Percentiles rank a stretch among this genome's conserved stretches.
phyloP scores from a whole-genome alignment of 2,113 vertebrate species.

The Coregonus clupeaformis region DNA sequence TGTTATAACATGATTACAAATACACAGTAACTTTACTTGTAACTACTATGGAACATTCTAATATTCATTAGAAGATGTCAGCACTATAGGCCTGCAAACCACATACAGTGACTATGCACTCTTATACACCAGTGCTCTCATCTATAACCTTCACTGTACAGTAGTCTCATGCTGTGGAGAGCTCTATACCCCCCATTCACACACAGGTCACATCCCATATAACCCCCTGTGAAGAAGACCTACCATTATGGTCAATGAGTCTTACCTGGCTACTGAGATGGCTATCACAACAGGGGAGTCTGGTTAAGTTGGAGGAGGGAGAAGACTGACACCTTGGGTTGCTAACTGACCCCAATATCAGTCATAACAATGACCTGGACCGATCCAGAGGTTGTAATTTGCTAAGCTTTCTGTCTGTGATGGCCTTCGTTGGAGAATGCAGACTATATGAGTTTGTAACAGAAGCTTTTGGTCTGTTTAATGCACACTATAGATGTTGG shows the following conservation, averaged over 20 bases:
- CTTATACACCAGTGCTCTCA: neutral
- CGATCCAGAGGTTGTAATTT: neutral
- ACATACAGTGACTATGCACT: too few relatives aligned
- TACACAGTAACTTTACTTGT: neutral
- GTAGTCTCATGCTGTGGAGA: slow-evolving; percentile 11
- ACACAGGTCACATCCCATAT: slow-evolving; percentile 22
- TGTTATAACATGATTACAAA: too few relatives aligned
- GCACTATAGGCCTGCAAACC: too few relatives aligned
- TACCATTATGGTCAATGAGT: slow-evolving; percentile 36
- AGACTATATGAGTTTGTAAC: neutral
- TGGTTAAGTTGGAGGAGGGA: neutral
- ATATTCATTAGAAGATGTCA: neutral
- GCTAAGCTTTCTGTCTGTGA: too few relatives aligned
- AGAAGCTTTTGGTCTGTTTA: neutral
- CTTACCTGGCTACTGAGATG: slow-evolving; percentile 24
- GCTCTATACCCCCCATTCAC: slow-evolving; percentile 25
- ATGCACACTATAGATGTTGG: too few relatives aligned
- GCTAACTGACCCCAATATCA: neutral
- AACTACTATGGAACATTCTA: neutral
- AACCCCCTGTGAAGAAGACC: slow-evolving; percentile 1
- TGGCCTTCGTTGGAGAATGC: too few relatives aligned
- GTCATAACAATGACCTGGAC: too few relatives aligned
- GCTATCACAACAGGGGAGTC: neutral
- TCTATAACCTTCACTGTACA: neutral
- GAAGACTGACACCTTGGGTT: neutral